Conservation (phyloP, 2,797 vertebrate genomes). For the Ctenopoma kingsleyae region DNA sequence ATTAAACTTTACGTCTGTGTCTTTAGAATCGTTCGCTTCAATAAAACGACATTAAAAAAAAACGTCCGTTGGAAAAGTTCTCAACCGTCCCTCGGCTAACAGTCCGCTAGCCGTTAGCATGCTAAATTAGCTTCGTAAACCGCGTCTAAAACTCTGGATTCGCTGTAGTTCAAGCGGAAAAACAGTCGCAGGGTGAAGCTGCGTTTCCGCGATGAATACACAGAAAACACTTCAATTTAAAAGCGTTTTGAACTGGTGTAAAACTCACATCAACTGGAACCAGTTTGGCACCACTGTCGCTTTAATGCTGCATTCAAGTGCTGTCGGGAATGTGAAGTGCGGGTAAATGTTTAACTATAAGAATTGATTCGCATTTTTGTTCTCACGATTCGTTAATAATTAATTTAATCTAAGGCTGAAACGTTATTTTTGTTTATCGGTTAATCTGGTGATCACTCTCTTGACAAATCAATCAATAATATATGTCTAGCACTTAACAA, state of each 20-base stretch:
- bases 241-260: not conserved
- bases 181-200: not conserved
- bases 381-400: no score
- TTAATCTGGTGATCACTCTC: no score
- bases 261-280: conserved; percentile 64
- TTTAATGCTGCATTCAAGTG: conserved; percentile 50
- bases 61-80: not conserved
- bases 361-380: no score
- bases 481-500: no score
- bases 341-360: not conserved
- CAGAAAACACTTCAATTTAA: not conserved
- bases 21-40: fast-evolving
- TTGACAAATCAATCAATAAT: no score
- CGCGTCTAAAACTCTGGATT: not conserved
- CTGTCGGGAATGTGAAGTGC: conserved; percentile 15
- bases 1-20: fast-evolving
- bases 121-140: conserved; percentile 3
- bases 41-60: not conserved
- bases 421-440: no score
- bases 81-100: conserved; percentile 5
- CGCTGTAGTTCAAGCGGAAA: fast-evolving
- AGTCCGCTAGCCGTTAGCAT: conserved; percentile 46
- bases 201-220: fast-evolving
- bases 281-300: conserved; percentile 41
- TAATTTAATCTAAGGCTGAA: no score